Conservation (phyloP, 2,797 vertebrate species). For the Pipistrellus pipistrellus region DNA sequence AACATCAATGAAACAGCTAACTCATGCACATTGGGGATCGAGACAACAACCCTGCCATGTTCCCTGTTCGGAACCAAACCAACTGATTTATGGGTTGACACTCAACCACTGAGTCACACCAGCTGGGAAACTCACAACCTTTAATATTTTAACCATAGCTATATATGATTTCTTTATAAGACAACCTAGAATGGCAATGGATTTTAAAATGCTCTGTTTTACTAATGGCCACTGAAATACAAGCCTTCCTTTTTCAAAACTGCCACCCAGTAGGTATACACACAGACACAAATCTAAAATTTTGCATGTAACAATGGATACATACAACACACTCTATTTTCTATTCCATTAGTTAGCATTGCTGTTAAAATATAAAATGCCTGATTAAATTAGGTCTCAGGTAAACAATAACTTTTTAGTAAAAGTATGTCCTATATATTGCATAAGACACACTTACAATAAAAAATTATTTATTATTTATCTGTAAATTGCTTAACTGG, state of each 20-base stretch:
- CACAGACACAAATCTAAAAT: not conserved
- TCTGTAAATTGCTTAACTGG: slow-evolving; percentile 32
- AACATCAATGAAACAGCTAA: no score
- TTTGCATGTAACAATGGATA: slow-evolving; percentile 40
- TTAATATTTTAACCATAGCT: slow-evolving; percentile 58
- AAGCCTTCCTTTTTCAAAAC: slow-evolving; percentile 24
- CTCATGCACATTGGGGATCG: no score
- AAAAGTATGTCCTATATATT: not conserved
- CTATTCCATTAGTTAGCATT: slow-evolving; percentile 4
- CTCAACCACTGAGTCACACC: no score
- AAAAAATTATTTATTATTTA: slow-evolving; percentile 29
- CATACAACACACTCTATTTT: not conserved
- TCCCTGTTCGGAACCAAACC: no score
- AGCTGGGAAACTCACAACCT: no score
- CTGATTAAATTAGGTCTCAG: slow-evolving; percentile 50
- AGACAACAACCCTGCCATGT: no score
- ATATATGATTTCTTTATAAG: slow-evolving; percentile 45
- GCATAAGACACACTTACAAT: not conserved
- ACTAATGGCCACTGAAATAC: not conserved
- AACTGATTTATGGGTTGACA: no score
- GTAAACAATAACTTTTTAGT: slow-evolving; percentile 46
- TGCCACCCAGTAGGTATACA: not conserved
- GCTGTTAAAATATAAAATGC: not conserved
- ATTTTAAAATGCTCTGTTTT: slow-evolving; percentile 45
- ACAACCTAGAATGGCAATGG: not conserved